Conservation (phyloP, 2,888 invertebrate genomes). For the Helicoverpa assulta region DNA sequence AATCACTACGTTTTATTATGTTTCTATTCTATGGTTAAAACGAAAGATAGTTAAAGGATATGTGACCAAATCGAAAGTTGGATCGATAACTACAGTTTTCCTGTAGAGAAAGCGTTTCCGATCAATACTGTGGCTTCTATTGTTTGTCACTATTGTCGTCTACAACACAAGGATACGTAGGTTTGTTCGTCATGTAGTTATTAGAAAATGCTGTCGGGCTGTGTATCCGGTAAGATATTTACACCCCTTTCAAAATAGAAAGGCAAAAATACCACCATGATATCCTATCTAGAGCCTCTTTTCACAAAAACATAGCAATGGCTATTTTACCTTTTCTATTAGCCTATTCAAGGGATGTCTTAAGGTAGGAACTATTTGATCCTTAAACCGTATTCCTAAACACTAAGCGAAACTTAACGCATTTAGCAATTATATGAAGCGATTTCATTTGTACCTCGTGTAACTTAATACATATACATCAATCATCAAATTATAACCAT, state of each 20-base stretch:
- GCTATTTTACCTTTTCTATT: too few relatives aligned
- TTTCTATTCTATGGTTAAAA: too few relatives aligned
- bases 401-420: too few relatives aligned
- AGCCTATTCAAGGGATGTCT: too few relatives aligned
- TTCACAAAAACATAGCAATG: too few relatives aligned
- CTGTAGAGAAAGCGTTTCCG: slow-evolving; percentile 27
- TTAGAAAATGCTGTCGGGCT: background rate
- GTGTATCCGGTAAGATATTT: background rate
- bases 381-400: too few relatives aligned
- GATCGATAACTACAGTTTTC: slow-evolving; percentile 29
- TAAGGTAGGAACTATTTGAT: too few relatives aligned
- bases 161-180: too few relatives aligned
- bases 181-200: background rate
- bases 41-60: slow-evolving; percentile 6
- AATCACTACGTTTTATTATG: too few relatives aligned
- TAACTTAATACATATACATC: background rate
- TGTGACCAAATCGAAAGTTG: slow-evolving; percentile 34
- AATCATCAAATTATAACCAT: slow-evolving; percentile 3
- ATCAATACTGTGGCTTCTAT: background rate
- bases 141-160: slow-evolving; percentile 12
- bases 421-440: too few relatives aligned
- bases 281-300: too few relatives aligned
- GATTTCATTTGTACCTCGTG: background rate
- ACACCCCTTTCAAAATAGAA: background rate
- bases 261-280: too few relatives aligned